Base-by-base conservation (phyloP, 2,888 invertebrate species). In the Apamea crenata region DNA sequence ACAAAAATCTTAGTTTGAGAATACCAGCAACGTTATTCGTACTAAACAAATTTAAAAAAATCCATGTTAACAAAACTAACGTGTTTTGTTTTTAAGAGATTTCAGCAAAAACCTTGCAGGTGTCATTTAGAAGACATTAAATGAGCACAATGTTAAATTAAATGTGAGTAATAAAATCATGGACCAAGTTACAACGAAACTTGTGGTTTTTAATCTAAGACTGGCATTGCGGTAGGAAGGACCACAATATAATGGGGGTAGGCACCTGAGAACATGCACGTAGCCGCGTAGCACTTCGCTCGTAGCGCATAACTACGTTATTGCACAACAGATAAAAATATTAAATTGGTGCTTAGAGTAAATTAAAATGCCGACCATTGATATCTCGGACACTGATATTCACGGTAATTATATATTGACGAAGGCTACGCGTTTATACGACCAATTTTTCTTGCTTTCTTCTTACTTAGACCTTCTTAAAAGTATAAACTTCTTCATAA, bases 181-280 rank as follows among this genome's bases (percentile, higher is more conserved):
- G n/a, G 25, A 63, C 59, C 12, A 71, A 66, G 61, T 86, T 76
- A 66, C 61, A 63, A 70, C n/a, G 76, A 86, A 83, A 82, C 65
- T 50, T 82, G 76, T 56, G 76, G 67, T 66, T 83, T 75, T 47
- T 75, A 68, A 73, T 69, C 21, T 32, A 53, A 73, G 32, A 84
- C 59, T 76, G 14, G 59, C 5, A 61, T 21, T 82, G 72, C 65
- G 83, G 83, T 82, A 47, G 66, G 50, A 50, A 66, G 66, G 21
- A 61, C 32, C 66, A 53, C 21, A 72, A 53, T 69, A 21, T 18
- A 73, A 7, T 16, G 21, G n/a, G 44, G 67, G 44, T 29, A 67
- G 40, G 21, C 32, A 80, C 36, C 56, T 68, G 80, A 50, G 56
- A 68, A 65, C 29, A 25, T 63, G 36, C 61, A 16, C 80, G 80